A percentile compares a stretch with the other conserved stretches of the same genome.
phyloP scores from a whole-genome alignment of 2,113 vertebrate species.

The Casuarius casuarius region DNA sequence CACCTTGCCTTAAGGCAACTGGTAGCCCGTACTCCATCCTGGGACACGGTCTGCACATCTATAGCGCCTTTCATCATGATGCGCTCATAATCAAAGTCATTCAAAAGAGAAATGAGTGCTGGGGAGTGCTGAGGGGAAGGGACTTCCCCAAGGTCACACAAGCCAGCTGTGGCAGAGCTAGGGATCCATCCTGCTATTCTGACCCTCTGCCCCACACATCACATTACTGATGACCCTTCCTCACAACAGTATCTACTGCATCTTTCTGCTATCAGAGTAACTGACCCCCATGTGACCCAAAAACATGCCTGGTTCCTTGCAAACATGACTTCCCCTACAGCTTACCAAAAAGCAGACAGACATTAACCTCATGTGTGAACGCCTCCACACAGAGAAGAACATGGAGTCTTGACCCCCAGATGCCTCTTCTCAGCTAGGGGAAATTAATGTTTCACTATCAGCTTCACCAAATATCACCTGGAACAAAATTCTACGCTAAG shows the following conservation, averaged over 20 bases:
- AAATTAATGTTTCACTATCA: neutral
- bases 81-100: neutral
- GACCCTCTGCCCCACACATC: neutral
- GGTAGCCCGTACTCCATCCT: slow-evolving; percentile 7
- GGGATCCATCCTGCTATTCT: neutral
- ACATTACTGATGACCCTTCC: neutral
- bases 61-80: neutral
- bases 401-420: neutral
- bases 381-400: neutral
- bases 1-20: slow-evolving; percentile 19
- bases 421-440: neutral
- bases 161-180: neutral
- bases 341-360: neutral
- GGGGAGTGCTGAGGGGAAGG: neutral
- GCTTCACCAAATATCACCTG: neutral
- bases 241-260: neutral
- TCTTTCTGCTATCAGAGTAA: neutral
- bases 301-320: neutral
- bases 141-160: neutral
- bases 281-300: neutral
- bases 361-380: neutral
- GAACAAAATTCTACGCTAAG: neutral
- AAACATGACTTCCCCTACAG: neutral
- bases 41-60: neutral
- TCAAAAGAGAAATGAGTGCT: neutral